phyloP scores from a whole-genome alignment of 2,888 invertebrate genomes.

The Acheta domesticus region DNA sequence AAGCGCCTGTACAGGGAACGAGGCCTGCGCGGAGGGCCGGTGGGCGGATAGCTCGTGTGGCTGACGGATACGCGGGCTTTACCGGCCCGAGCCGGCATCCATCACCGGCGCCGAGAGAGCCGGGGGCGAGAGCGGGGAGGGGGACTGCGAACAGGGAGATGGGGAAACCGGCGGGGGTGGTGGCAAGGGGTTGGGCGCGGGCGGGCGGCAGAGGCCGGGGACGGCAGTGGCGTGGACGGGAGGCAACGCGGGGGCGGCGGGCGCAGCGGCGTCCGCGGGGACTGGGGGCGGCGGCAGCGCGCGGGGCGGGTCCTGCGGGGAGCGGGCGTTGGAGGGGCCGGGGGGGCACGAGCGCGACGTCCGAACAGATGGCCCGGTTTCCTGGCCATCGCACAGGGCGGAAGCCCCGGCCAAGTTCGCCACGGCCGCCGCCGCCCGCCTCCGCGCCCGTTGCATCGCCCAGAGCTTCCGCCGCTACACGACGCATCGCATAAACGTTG shows the following conservation, averaged over 20 bases:
- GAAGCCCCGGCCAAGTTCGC: neutral
- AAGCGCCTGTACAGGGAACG: no score
- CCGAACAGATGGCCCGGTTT: slow-evolving; percentile 18
- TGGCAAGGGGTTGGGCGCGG: neutral
- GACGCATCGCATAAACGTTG: no score
- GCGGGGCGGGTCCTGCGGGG: no score
- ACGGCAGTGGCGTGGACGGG: no score
- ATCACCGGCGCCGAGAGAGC: neutral
- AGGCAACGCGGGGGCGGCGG: no score
- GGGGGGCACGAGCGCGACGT: neutral
- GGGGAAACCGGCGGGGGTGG: neutral
- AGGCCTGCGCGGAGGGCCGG: no score
- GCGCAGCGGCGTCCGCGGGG: no score
- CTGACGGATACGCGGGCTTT: slow-evolving; percentile 18
- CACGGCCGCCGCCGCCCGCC: no score
- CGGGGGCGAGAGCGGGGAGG: neutral
- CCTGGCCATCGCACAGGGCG: neutral
- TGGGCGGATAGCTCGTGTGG: neutral
- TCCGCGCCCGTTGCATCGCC: no score
- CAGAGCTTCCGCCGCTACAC: no score
- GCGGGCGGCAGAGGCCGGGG: no score
- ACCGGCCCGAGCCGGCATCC: neutral
- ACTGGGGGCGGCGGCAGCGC: no score
- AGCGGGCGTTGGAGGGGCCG: neutral
- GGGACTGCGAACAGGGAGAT: neutral